A percentile compares a stretch with the other conserved stretches of the same genome.
Evolutionary conservation across 1,140 invertebrate species (phyloP).

Genomic region (Cataglyphis hispanica): DNA sequence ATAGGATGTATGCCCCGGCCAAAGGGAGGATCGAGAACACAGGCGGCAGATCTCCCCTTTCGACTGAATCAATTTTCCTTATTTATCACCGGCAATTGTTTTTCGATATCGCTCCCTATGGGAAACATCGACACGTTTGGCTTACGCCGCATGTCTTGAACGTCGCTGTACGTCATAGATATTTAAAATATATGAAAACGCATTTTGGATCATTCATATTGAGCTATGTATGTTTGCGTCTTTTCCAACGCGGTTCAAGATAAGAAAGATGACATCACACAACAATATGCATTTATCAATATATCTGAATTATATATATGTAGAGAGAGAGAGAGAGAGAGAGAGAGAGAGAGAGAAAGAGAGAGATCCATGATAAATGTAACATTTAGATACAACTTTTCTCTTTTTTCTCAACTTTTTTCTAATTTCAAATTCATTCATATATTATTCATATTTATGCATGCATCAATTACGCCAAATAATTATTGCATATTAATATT

Average conservation of each 20-base stretch:
- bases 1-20: conserved; percentile 57
- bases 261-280: not conserved
- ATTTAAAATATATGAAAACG: conserved; percentile 66
- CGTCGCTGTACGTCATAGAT: conserved; percentile 58
- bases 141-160: conserved; percentile 52
- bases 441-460: conserved; percentile 9
- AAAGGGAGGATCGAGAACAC: conserved; percentile 50
- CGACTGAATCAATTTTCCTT: conserved; percentile 72
- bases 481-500: conserved; percentile 20
- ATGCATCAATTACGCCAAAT: not conserved
- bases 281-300: not conserved
- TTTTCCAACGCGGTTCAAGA: not conserved
- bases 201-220: conserved; percentile 21
- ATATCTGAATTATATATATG: conserved; percentile 3
- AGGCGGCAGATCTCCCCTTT: conserved; percentile 59
- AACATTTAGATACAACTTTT: not conserved
- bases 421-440: not conserved
- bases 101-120: conserved; percentile 67
- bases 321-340: not conserved
- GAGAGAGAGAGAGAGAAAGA: too few relatives aligned
- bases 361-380: not conserved
- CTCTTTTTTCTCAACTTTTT: too few relatives aligned
- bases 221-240: not conserved
- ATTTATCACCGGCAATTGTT: conserved; percentile 75
- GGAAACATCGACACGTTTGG: conserved; percentile 48